Evolutionary conservation across 2,888 invertebrate genomes (phyloP).

Genomic region (Drosophila affinis): DNA sequence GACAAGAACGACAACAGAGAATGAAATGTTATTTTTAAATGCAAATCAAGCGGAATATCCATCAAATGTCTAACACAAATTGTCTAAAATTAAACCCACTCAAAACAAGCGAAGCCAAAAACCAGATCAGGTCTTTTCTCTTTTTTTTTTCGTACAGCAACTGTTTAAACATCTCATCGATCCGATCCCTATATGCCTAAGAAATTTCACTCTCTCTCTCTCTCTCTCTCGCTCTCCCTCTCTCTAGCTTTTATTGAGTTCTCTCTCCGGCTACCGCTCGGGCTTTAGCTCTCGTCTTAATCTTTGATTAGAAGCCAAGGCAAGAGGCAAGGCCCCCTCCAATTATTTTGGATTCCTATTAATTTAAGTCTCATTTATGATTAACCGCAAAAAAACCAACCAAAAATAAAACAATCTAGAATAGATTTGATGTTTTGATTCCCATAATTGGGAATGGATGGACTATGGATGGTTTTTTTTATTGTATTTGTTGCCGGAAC

Average conservation of each 20-base stretch:
- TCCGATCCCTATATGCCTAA: constrained; percentile 11
- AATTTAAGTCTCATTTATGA: constrained; percentile 34
- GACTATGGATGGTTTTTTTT: background rate
- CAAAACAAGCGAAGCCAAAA: constrained; percentile 6
- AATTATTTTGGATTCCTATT: constrained; percentile 38
- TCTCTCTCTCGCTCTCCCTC: background rate
- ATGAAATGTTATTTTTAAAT: constrained; percentile 40
- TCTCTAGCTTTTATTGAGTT: background rate
- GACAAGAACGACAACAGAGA: background rate
- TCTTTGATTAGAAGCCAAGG: constrained; percentile 20
- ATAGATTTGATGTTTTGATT: background rate
- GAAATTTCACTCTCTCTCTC: background rate
- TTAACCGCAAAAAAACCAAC: constrained; percentile 5
- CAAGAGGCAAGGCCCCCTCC: constrained; percentile 12
- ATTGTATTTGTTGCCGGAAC: background rate
- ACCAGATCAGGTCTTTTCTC: constrained; percentile 28
- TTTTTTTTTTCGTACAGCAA: constrained; percentile 39
- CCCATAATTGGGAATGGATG: background rate
- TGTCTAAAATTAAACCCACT: constrained; percentile 61
- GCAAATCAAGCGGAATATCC: constrained; percentile 41
- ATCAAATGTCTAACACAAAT: constrained; percentile 48
- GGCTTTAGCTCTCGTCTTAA: background rate
- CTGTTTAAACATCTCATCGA: constrained; percentile 68
- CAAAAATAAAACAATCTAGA: background rate
- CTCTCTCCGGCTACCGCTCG: background rate